Percentiles rank a stretch among this genome's conserved stretches.
Evolutionary conservation across 1,140 invertebrate species (phyloP).

Genomic region (Antheraea mylitta): DNA sequence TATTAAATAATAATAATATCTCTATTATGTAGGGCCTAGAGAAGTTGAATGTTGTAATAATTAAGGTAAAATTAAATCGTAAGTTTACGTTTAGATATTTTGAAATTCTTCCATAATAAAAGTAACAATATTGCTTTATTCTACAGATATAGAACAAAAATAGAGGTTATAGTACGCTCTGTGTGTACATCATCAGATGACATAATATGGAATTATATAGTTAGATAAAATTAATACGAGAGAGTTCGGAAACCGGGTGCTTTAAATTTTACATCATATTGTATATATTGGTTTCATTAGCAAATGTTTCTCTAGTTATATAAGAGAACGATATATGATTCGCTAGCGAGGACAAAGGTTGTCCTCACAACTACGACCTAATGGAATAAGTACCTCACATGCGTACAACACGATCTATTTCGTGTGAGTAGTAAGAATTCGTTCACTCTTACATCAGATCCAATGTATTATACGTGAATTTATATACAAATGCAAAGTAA

Average conservation of each 20-base stretch:
- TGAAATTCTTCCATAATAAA: slow-evolving; percentile 68
- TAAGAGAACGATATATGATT: slow-evolving; percentile 9
- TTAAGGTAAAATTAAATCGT: slow-evolving; percentile 51
- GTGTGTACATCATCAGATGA: slow-evolving; percentile 52
- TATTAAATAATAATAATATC: slow-evolving; percentile 62
- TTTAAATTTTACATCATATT: slow-evolving; percentile 77
- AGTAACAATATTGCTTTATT: slow-evolving; percentile 60
- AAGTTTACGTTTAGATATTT: slow-evolving; percentile 62
- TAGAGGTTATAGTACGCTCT: slow-evolving; percentile 69
- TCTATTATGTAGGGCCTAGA: slow-evolving; percentile 72
- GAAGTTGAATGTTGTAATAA: slow-evolving; percentile 71
- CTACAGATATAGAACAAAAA: slow-evolving; percentile 47
- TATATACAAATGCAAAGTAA: slow-evolving; percentile 39
- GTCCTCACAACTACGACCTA: neutral
- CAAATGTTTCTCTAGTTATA: slow-evolving; percentile 62
- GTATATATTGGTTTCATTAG: slow-evolving; percentile 72
- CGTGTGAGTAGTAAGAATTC: slow-evolving; percentile 4
- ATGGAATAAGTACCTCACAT: slow-evolving; percentile 1
- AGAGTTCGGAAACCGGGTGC: slow-evolving; percentile 76
- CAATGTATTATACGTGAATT: slow-evolving; percentile 7
- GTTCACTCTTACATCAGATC: neutral
- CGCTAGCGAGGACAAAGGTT: neutral
- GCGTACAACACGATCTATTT: neutral
- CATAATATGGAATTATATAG: slow-evolving; percentile 67
- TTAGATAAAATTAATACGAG: slow-evolving; percentile 64